phyloP scores from a whole-genome alignment of 37 sponge, comb jelly and placozoan species.

The Halichondria panicea region DNA sequence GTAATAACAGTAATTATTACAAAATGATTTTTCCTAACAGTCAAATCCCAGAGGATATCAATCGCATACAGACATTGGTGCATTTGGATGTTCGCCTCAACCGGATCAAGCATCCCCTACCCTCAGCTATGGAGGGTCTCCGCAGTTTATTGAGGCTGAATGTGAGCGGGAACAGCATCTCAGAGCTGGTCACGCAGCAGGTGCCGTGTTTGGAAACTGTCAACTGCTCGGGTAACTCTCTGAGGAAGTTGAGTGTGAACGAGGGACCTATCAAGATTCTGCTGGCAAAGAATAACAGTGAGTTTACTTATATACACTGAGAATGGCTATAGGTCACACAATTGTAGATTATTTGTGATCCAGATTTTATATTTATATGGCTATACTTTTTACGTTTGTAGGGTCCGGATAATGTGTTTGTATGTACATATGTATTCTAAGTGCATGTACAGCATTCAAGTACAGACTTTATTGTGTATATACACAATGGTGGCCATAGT shows the following conservation, averaged over 20 bases:
- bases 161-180: slow-evolving; percentile 44
- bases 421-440: neutral
- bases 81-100: slow-evolving; percentile 78
- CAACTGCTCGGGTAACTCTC: slow-evolving; percentile 43
- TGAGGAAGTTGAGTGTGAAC: slow-evolving; percentile 35
- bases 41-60: slow-evolving; percentile 62
- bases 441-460: neutral
- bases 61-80: slow-evolving; percentile 50
- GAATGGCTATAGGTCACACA: neutral
- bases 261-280: slow-evolving; percentile 52
- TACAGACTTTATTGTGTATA: no score
- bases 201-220: slow-evolving; percentile 30
- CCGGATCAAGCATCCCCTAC: slow-evolving; percentile 28
- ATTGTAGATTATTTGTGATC: neutral
- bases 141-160: slow-evolving; percentile 48
- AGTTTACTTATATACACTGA: slow-evolving; percentile 3
- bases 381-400: neutral
- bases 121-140: slow-evolving; percentile 26
- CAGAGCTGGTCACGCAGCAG: slow-evolving; percentile 22
- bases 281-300: slow-evolving; percentile 70
- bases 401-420: neutral
- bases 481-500: neutral
- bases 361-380: neutral
- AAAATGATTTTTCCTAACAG: no score
- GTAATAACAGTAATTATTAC: no score